phyloP scores from a whole-genome alignment of 2,888 invertebrate species.

The Cancer borealis region DNA sequence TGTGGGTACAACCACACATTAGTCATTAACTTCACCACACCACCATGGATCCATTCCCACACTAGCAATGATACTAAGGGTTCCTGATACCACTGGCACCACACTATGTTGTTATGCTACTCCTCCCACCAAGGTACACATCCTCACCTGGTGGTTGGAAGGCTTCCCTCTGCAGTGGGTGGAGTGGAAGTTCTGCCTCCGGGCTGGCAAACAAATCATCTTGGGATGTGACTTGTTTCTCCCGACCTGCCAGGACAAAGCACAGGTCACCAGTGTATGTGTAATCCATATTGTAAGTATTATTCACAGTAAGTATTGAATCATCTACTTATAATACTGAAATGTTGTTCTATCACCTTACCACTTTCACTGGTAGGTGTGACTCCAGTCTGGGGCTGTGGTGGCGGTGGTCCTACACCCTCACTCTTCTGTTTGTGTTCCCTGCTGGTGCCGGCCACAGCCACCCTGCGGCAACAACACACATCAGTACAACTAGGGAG shows the following conservation, averaged over 20 bases:
- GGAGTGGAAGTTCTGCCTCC: neutral
- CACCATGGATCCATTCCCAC: neutral
- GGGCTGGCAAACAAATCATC: constrained; percentile 54
- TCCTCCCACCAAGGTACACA: neutral
- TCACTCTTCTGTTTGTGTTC: neutral
- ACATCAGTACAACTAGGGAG: neutral
- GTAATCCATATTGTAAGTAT: neutral
- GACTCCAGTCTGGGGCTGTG: constrained; percentile 12
- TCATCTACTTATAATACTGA: neutral
- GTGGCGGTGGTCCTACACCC: neutral
- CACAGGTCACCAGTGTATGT: neutral
- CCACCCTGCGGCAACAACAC: neutral
- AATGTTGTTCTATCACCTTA: neutral
- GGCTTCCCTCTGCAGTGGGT: neutral
- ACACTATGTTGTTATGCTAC: neutral
- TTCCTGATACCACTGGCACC: neutral
- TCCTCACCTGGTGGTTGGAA: constrained; percentile 25
- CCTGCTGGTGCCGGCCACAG: neutral
- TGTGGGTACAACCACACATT: neutral
- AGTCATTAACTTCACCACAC: neutral
- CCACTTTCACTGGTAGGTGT: neutral
- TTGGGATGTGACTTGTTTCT: constrained; percentile 32
- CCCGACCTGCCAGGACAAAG: constrained; percentile 21
- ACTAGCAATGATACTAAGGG: neutral
- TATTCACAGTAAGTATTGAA: neutral